These are phyloP conservation scores for Sesamia inferens DNA, from an alignment of 2,888 invertebrate species.

Conservation along the genomic window DNA sequence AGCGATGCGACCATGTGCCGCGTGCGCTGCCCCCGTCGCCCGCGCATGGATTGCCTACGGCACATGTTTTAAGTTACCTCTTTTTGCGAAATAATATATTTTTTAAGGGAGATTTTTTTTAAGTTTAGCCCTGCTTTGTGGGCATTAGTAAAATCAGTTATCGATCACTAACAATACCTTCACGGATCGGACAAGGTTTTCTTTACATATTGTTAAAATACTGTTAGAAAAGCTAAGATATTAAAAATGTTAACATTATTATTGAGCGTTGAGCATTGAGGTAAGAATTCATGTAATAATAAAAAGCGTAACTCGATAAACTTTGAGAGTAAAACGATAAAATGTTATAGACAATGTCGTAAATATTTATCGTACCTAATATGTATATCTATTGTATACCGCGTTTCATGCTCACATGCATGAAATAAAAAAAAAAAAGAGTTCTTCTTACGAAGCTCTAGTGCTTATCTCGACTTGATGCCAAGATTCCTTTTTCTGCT, in stretches of 20 bases:
- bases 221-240: not conserved
- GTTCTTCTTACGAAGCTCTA: conserved; percentile 11
- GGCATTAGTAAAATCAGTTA: too few relatives aligned
- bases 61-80: too few relatives aligned
- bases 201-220: too few relatives aligned
- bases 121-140: too few relatives aligned
- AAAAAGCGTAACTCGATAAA: not conserved
- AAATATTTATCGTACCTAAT: conserved; percentile 13
- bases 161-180: too few relatives aligned
- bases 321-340: conserved; percentile 8
- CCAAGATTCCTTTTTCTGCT: conserved; percentile 9
- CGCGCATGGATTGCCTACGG: too few relatives aligned
- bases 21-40: too few relatives aligned
- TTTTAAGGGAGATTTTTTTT: too few relatives aligned
- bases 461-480: conserved; percentile 1
- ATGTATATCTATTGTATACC: not conserved
- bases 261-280: not conserved
- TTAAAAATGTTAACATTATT: not conserved
- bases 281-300: not conserved
- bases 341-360: conserved; percentile 7
- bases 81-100: too few relatives aligned
- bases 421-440: conserved; percentile 2
- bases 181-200: too few relatives aligned
- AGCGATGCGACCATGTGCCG: too few relatives aligned
- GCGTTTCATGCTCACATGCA: conserved; percentile 4